phyloP scores from a whole-genome alignment of 2,888 invertebrate genomes.

The Cremastobaeus sp. region DNA sequence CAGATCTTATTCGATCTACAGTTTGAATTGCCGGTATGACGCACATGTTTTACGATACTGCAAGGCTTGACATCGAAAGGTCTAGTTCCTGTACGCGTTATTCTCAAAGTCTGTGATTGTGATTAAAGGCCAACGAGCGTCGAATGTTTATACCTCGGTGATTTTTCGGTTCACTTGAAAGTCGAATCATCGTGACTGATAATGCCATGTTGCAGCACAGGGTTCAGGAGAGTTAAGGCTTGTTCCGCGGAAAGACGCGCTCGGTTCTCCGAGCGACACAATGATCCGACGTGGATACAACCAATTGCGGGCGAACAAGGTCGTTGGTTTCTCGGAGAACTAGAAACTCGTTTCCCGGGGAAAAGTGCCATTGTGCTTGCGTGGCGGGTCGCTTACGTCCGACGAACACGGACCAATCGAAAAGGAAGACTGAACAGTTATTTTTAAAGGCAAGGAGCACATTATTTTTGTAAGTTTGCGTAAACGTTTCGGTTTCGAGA shows the following conservation, averaged over 20 bases:
- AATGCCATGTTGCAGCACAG: neutral
- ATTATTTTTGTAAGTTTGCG: slow-evolving; percentile 40
- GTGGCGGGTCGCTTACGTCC: slow-evolving; percentile 16
- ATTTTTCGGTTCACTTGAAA: slow-evolving; percentile 14
- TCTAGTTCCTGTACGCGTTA: slow-evolving; percentile 12
- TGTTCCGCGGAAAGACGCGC: slow-evolving; percentile 14
- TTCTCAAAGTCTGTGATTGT: slow-evolving; percentile 40
- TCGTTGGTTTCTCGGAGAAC: slow-evolving; percentile 9
- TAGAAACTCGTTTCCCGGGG: slow-evolving; percentile 21
- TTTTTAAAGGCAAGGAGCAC: slow-evolving; percentile 38
- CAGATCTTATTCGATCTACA: too few species aligned
- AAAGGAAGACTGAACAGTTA: slow-evolving; percentile 51
- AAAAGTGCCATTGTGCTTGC: slow-evolving; percentile 20
- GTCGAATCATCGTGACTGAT: slow-evolving; percentile 17
- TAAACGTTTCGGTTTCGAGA: slow-evolving; percentile 19
- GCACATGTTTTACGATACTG: too few species aligned
- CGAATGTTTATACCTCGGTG: slow-evolving; percentile 9
- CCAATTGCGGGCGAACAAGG: too few species aligned
- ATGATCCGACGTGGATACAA: neutral
- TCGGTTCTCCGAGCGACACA: slow-evolving; percentile 3
- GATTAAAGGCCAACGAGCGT: slow-evolving; percentile 30
- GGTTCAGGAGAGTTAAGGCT: slow-evolving; percentile 22
- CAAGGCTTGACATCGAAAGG: slow-evolving; percentile 10
- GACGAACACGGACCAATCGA: slow-evolving; percentile 11
- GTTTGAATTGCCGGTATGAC: too few species aligned